Conservation (phyloP, 1,140 invertebrate species). For the Meloidogyne floridensis region DNA sequence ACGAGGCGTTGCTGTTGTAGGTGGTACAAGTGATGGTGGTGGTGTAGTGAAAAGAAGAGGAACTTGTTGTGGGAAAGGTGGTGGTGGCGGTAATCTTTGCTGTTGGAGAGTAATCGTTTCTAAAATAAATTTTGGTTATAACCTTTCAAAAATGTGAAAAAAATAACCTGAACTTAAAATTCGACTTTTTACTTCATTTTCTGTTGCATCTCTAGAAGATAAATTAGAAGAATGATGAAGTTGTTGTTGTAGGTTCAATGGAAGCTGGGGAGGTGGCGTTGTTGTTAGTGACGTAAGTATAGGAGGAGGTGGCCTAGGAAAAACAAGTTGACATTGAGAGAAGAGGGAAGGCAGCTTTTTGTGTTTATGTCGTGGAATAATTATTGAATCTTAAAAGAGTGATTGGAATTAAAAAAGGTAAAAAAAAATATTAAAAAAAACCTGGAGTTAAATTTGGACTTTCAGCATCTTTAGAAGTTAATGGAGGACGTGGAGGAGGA, state of each 20-base stretch:
- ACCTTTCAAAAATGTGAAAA: not conserved
- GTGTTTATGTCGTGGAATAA: not conserved
- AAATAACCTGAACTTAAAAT: not conserved
- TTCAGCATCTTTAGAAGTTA: not conserved
- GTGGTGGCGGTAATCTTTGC: not conserved
- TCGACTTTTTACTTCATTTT: not conserved
- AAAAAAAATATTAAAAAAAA: not conserved
- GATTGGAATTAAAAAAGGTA: not conserved
- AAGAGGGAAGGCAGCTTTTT: not conserved
- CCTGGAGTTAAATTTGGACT: not conserved
- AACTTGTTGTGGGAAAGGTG: not conserved
- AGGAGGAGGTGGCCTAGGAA: not conserved
- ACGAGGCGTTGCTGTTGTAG: not conserved
- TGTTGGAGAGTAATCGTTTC: not conserved
- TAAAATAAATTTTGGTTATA: not conserved
- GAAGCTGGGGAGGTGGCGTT: not conserved
- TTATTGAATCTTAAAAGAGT: not conserved
- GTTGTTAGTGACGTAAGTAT: not conserved
- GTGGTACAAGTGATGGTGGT: not conserved
- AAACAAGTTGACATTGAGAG: not conserved
- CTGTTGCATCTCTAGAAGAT: not conserved
- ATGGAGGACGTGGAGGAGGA: not conserved
- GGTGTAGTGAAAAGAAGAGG: not conserved
- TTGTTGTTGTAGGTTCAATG: not conserved
- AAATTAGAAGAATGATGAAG: not conserved